phyloP scores from a whole-genome alignment of 2,888 invertebrate genomes.

The Tipula lateralis region DNA sequence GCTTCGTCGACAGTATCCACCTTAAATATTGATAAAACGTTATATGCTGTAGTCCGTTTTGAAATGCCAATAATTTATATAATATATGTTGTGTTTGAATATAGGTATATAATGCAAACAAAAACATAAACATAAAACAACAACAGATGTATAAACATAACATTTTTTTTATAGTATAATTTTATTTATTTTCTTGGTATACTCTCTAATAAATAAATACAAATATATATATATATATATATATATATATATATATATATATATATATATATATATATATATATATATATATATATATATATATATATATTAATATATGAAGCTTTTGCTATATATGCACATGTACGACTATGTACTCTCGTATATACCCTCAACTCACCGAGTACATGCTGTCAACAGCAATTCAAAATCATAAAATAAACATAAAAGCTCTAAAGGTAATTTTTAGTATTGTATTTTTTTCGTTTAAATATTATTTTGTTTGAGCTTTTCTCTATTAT shows the following conservation, averaged over 20 bases:
- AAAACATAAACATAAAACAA: neutral
- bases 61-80: neutral
- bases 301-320: neutral
- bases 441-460: slow-evolving; percentile 4
- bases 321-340: neutral
- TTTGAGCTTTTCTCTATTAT: neutral
- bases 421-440: slow-evolving; percentile 19
- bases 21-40: neutral
- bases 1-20: neutral
- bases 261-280: too few relatives aligned
- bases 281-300: neutral
- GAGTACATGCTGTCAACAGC: slow-evolving; percentile 19
- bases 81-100: too few relatives aligned
- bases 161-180: neutral
- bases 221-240: too few relatives aligned
- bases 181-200: neutral
- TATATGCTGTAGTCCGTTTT: neutral
- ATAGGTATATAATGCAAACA: neutral
- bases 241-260: too few relatives aligned
- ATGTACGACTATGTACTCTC: too few relatives aligned
- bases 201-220: neutral
- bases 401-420: slow-evolving; percentile 5
- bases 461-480: neutral
- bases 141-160: neutral
- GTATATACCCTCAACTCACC: neutral